A percentile compares a stretch with the other conserved stretches of the same genome.
Conservation (phyloP, 2,797 vertebrate species). For the Danio aesculapii region DNA sequence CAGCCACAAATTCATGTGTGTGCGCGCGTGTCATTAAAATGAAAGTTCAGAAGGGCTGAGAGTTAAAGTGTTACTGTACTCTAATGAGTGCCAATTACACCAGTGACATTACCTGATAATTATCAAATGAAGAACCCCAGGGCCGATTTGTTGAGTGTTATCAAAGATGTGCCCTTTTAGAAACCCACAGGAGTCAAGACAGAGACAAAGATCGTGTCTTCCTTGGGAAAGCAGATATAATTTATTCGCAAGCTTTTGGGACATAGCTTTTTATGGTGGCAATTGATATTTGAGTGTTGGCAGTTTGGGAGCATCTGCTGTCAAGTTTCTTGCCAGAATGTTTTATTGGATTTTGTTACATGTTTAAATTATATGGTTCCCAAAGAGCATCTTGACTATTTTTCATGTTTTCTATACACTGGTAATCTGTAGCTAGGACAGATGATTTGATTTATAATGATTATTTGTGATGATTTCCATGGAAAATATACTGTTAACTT, state of each 20-base stretch:
- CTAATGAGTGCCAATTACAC: constrained; percentile 49
- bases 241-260: constrained; percentile 16
- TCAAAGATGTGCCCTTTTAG: constrained; percentile 43
- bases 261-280: constrained; percentile 10
- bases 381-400: constrained; percentile 19
- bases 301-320: constrained; percentile 39
- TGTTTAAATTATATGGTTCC: constrained; percentile 50
- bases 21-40: constrained; percentile 37
- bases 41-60: constrained; percentile 24
- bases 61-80: constrained; percentile 40
- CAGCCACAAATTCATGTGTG: constrained; percentile 5
- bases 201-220: constrained; percentile 9
- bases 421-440: neutral
- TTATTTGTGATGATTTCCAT: neutral
- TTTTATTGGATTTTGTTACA: constrained; percentile 58
- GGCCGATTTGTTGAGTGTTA: constrained; percentile 18
- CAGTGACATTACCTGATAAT: constrained; percentile 37
- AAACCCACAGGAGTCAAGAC: constrained; percentile 14
- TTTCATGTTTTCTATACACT: neutral
- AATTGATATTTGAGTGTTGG: constrained; percentile 37
- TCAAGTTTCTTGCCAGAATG: constrained; percentile 40
- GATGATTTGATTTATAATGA: neutral
- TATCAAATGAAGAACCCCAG: constrained; percentile 46
- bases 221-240: constrained; percentile 17
- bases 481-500: no score